Base-by-base conservation (phyloP, 2,113 vertebrate species). In the Hippocampus barbouri region DNA sequence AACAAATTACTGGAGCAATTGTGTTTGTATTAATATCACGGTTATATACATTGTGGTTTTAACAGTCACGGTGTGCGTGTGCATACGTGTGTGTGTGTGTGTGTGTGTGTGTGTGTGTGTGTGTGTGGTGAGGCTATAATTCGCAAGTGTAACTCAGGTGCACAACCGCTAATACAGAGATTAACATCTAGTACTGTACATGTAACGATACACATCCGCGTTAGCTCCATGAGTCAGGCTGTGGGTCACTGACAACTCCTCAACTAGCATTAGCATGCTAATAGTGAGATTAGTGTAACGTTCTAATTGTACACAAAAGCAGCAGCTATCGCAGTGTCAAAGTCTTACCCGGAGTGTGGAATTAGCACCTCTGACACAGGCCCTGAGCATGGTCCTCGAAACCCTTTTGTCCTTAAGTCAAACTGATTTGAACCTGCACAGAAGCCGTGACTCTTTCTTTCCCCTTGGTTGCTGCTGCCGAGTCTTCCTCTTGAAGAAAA, bases 311-410 rank as follows among this genome's bases (percentile, higher is more conserved):
- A 10, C 14, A 15, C 0, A 1, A 41, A 11, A 1, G 1, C 11
- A 1, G 2, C 11, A 5, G 11, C 0, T 4, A 25, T 0, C 0
- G 15, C 4, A 23, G 6, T 3, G 40, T 25, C 0, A 3, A 6
- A 12, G 20, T 56, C 86, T 86, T 81, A 90, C 88, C 86, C 74
- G 75, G 45, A 78, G 78, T 38, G 82, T 68, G 25, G 69, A 61
- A 5, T 78, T 78, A 8, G 83, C 83, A 62, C 87, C 83, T 77
- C 80, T 73, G 66, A 87, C 38, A 76, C 83, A 89, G n/a, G 69
- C 82, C 67, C 87, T 75, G 68, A 89, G 63, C 89, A 90, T 90
- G 74, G 51, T 88, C 61, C 51, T 68, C 21, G 1, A 2, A 63
- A 2, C 3, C 18, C 60, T 14, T 8, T 16, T 5, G 23, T 25